phyloP scores from a whole-genome alignment of 92 coral and sea anemone species.

The Desmophyllum pertusum region DNA sequence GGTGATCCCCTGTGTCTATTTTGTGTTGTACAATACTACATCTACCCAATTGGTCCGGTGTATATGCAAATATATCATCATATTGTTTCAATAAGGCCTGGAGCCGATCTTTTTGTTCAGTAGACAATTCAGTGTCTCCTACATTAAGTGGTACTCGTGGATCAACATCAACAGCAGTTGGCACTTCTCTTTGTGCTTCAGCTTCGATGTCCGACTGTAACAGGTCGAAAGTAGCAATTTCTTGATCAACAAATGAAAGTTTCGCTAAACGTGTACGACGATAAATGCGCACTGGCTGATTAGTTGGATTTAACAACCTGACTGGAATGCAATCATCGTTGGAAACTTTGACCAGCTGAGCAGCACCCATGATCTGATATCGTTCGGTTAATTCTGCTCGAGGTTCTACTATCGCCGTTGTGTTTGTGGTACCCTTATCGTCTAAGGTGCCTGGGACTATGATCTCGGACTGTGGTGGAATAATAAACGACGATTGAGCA shows the following conservation, averaged over 20 bases:
- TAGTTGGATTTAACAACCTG: constrained; percentile 27
- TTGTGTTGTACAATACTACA: constrained; percentile 56
- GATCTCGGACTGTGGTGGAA: constrained; percentile 46
- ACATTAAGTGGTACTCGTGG: neutral
- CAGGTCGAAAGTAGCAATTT: constrained; percentile 7
- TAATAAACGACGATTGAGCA: constrained; percentile 35
- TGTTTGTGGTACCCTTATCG: neutral
- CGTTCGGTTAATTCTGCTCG: constrained; percentile 23
- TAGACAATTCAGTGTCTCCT: neutral
- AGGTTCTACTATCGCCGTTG: constrained; percentile 28
- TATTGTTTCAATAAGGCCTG: constrained; percentile 23
- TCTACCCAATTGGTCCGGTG: constrained; percentile 53
- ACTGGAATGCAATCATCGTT: constrained; percentile 15
- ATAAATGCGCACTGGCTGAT: constrained; percentile 11
- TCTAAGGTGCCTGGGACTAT: constrained; percentile 31
- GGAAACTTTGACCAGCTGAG: constrained; percentile 19
- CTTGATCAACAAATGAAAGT: neutral
- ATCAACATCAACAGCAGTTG: neutral
- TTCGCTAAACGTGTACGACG: neutral
- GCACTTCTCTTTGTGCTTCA: neutral
- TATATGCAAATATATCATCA: constrained; percentile 56
- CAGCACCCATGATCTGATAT: constrained; percentile 51
- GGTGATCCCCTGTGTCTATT: constrained; percentile 53
- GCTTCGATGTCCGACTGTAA: neutral
- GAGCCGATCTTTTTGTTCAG: neutral